Evolutionary conservation across 2,888 invertebrate species (phyloP).

Genomic region (Oxystoma pomonae): DNA sequence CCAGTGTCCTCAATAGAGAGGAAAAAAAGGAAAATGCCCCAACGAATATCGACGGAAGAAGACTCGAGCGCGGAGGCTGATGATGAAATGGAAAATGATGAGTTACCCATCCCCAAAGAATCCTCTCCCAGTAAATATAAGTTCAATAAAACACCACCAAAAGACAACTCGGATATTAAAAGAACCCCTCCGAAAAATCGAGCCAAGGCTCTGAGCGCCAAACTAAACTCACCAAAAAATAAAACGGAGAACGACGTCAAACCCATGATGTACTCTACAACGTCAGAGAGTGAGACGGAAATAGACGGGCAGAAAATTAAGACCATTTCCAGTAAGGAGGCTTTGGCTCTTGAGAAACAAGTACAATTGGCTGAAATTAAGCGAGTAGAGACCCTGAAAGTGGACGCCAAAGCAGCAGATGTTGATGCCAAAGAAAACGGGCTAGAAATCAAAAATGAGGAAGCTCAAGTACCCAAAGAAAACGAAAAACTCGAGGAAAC

Average conservation of each 20-base stretch:
- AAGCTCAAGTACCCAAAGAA: slow-evolving; percentile 16
- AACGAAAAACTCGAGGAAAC: background rate
- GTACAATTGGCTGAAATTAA: background rate
- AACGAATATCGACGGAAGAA: slow-evolving; percentile 52
- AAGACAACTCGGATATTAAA: slow-evolving; percentile 43
- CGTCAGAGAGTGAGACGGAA: slow-evolving; percentile 48
- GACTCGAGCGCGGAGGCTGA: slow-evolving; percentile 64
- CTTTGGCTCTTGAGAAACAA: slow-evolving; percentile 28
- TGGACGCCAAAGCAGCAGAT: too few relatives aligned
- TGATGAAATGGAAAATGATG: slow-evolving; percentile 64
- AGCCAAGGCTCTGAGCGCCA: slow-evolving; percentile 20
- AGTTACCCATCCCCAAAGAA: slow-evolving; percentile 50
- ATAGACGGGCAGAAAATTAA: slow-evolving; percentile 49
- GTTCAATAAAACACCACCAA: slow-evolving; percentile 39
- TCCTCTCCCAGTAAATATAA: slow-evolving; percentile 49
- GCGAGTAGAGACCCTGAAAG: background rate
- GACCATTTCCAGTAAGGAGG: slow-evolving; percentile 45
- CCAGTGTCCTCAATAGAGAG: slow-evolving; percentile 17
- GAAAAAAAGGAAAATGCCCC: slow-evolving; percentile 39
- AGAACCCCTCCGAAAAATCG: slow-evolving; percentile 23
- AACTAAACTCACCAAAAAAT: slow-evolving; percentile 17
- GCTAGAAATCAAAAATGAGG: slow-evolving; percentile 17
- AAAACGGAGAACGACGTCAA: slow-evolving; percentile 27
- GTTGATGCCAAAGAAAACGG: background rate
- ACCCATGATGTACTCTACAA: slow-evolving; percentile 38